Evolutionary conservation across 2,113 vertebrate species (phyloP), one percentile per base, ranked within the genome.

Genomic region (Sminthopsis crassicaudata): DNA sequence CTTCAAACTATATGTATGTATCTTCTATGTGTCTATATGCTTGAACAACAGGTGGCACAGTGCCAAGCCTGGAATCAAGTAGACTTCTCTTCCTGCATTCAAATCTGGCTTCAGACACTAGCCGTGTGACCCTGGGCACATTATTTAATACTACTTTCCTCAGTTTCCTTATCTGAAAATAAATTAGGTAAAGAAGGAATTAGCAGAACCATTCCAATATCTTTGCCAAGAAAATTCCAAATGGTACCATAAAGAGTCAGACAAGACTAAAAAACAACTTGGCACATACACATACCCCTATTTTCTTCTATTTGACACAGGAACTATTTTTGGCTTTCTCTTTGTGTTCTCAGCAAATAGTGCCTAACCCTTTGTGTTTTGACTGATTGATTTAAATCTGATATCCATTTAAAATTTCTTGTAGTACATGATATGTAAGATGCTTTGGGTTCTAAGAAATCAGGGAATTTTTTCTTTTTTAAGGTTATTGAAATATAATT

Each of bases 11-110:
- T 23, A 2, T 42, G 19, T 84, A 84, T 84, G 6, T 76, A 36
- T 67, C 11, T 14, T 76, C 11, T 76, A 4, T 30, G 3, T 7
- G 60, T 1, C 3, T 1, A 1, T 0, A 12, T 1, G 4, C 0
- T 36, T 7, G 67, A n/a, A 76, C 36, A n/a, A 36, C 14, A 76
- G 67, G 30, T n/a, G 67, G 5, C 2, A 1, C 67, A 19, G 36
- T n/a, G 67, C 67, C 16, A n/a, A 76, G 67, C 36, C 67, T 76
- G 12, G 30, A 67, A 30, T n/a, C 36, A 76, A 25, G 36, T n/a
- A 76, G 36, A n/a, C 36, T n/a, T 5, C 36, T n/a, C 36, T 76
- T 14, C 36, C 12, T 76, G 60, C 3, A n/a, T 76, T 76, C 60
- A 76, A 76, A 76, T 36, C 24, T 76, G 36, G 1, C 12, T 16